Percentiles rank a stretch among this genome's conserved stretches.
Conservation (phyloP, 2,888 invertebrate species). For the Lepidocyrtinus sp. region DNA sequence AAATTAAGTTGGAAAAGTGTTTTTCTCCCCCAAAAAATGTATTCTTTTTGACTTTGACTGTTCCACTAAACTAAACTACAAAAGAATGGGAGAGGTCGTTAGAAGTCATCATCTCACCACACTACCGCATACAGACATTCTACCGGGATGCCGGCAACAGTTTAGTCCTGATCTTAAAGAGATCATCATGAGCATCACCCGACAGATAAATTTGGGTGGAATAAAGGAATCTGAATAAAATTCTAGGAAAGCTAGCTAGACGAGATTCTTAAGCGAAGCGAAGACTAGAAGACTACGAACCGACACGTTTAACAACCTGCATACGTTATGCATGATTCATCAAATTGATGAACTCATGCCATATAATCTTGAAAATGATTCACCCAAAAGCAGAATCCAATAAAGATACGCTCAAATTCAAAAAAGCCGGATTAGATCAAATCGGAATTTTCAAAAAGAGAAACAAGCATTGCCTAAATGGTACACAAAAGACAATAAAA, state of each 20-base stretch:
- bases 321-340: constrained; percentile 35
- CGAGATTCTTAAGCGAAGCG: neutral
- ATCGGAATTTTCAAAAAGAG: neutral
- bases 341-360: constrained; percentile 10
- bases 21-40: neutral
- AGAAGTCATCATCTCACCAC: neutral
- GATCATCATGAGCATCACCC: neutral
- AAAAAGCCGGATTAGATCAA: neutral
- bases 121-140: neutral
- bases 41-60: neutral
- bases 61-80: neutral
- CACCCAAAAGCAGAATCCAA: neutral
- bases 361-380: neutral
- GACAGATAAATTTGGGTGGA: neutral
- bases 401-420: neutral
- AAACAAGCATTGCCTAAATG: neutral
- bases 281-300: neutral
- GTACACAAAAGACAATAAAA: neutral
- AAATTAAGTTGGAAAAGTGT: neutral
- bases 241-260: constrained; percentile 18
- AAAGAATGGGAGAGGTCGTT: neutral
- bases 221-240: neutral
- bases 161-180: neutral
- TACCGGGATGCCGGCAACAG: neutral
- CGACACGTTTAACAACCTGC: constrained; percentile 36